Evolutionary conservation across 2,113 vertebrate species (phyloP).

Genomic region (Anser cygnoides): DNA sequence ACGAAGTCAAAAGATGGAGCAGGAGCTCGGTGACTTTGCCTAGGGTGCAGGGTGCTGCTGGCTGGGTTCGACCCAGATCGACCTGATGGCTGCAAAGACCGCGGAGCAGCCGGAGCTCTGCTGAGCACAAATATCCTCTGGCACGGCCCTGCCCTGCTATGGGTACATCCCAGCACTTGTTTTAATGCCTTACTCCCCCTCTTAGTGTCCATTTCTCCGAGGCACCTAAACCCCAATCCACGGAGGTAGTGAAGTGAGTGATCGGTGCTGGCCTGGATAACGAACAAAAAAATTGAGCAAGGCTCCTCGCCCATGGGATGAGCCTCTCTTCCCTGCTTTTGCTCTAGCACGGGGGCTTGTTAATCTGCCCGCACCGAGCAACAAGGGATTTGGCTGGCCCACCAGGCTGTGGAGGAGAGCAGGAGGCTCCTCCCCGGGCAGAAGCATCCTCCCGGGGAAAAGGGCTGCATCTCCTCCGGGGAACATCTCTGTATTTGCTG

Average conservation of each 20-base stretch:
- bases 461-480: no score
- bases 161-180: not conserved
- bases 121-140: not conserved
- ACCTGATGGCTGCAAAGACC: accelerated
- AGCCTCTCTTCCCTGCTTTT: not conserved
- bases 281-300: not conserved
- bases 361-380: not conserved
- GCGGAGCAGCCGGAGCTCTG: not conserved
- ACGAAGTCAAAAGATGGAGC: not conserved
- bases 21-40: not conserved
- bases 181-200: not conserved
- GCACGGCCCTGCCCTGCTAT: not conserved
- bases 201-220: accelerated
- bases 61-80: accelerated
- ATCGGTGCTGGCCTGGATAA: not conserved
- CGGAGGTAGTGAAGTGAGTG: not conserved
- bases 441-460: not conserved
- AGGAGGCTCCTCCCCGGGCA: not conserved
- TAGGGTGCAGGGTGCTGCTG: no score
- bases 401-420: not conserved
- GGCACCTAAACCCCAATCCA: not conserved
- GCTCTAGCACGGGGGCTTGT: not conserved
- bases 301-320: not conserved
- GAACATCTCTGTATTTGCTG: not conserved
- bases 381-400: not conserved